Percentiles rank a stretch among this genome's conserved stretches.
phyloP scores from a whole-genome alignment of 1,140 invertebrate genomes.

The Wasmannia auropunctata region DNA sequence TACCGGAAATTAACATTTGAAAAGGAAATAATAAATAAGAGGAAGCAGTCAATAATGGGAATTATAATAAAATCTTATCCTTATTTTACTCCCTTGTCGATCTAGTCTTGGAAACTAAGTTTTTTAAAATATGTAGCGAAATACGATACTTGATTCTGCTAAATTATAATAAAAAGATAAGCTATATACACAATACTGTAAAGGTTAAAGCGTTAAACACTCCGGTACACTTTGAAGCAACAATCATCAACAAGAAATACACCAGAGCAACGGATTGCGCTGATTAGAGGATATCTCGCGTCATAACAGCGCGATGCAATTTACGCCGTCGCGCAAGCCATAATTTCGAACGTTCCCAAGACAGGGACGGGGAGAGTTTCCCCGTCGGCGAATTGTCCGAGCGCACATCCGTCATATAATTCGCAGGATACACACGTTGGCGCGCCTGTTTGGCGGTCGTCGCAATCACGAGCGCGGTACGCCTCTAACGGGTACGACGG shows the following conservation, averaged over 20 bases:
- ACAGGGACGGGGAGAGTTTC: conserved; percentile 21
- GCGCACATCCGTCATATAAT: conserved; percentile 46
- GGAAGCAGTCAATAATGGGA: background rate
- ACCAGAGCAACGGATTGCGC: background rate
- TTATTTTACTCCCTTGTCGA: background rate
- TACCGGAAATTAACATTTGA: background rate
- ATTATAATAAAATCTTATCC: background rate
- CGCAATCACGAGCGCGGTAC: conserved; percentile 44
- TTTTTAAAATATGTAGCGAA: background rate
- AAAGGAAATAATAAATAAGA: background rate
- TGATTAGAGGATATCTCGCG: background rate
- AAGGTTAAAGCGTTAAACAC: background rate
- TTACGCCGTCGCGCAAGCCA: background rate
- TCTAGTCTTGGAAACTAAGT: background rate
- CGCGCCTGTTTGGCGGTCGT: background rate
- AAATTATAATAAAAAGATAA: background rate
- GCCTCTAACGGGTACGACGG: background rate
- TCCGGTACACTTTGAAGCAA: background rate
- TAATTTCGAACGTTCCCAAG: conserved; percentile 32
- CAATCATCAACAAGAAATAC: background rate
- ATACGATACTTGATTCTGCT: background rate
- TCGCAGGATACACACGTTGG: conserved; percentile 4
- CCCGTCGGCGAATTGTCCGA: conserved; percentile 36
- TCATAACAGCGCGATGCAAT: background rate
- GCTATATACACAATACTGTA: too few relatives aligned